Base-by-base conservation (phyloP, 1,140 invertebrate species). In the Nomia melanderi region DNA sequence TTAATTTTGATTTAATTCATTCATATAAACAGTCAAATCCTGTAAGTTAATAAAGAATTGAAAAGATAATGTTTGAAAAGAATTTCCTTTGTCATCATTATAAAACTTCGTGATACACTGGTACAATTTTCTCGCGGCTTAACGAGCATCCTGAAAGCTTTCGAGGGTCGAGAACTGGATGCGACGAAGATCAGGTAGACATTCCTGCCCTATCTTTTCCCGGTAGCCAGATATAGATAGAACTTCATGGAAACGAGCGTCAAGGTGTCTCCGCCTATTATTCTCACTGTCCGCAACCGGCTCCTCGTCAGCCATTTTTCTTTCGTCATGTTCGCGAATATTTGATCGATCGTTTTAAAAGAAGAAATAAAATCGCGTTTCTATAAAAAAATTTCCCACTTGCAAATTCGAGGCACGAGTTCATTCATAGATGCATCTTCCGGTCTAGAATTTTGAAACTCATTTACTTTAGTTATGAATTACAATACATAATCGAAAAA, bases 131-230 rank as follows among this genome's bases (percentile, higher is more conserved):
- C 50, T 56, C 50, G 47, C 25, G 47, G 23, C 44, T 65, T 82
- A 75, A 83, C 71, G 56, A 79, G 81, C 57, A 44, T 23, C 39
- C 44, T 31, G 33, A 53, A 65, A 74, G 29, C 54, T 69, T 53
- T 44, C 27, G 9, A 31, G 25, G 25, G 23, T 29, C 20, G 25
- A 53, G 62, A 81, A 67, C 4, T 77, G 64, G 72, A 81, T 25
- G 75, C 33, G 39, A 63, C 44, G 57, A 65, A 44, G 73, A 77
- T 79, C 78, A 12, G 50, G 73, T 77, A 64, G 73, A 77, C 83
- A 83, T 83, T 84, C 73, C 69, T 54, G 11, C 1, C 65, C 31
- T 80, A 84, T 84, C 81, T 84, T 66, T 83, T 83, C 73, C 59
- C 44, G 54, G 64, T 84, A 83, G 70, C n/a, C 66, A 12, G 73